Conservation (phyloP, 1,140 invertebrate genomes). For the Euwallacea similis region DNA sequence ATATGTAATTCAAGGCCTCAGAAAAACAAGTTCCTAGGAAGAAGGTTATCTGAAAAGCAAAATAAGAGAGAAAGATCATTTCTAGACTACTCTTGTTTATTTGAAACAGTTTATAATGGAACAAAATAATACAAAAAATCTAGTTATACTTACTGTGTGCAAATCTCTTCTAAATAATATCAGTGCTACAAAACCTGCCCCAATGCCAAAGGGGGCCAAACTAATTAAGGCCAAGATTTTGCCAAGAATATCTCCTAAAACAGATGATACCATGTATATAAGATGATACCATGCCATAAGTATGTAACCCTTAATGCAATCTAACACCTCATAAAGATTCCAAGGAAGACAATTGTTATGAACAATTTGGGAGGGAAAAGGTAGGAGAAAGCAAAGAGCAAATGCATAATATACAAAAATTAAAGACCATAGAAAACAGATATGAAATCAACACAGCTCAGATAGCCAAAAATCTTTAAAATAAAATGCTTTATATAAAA, state of each 20-base stretch:
- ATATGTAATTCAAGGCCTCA: slow-evolving; percentile 76
- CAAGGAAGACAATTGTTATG: no score
- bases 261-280: slow-evolving; percentile 42
- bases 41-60: slow-evolving; percentile 72
- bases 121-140: slow-evolving; percentile 15
- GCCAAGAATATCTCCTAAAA: slow-evolving; percentile 77
- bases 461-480: no score
- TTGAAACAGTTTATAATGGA: no score
- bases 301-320: not conserved
- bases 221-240: slow-evolving; percentile 80
- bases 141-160: slow-evolving; percentile 74
- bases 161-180: slow-evolving; percentile 88
- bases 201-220: slow-evolving; percentile 79
- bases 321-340: not conserved
- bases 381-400: not conserved
- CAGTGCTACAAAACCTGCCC: slow-evolving; percentile 79
- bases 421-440: no score
- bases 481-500: no score
- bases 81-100: no score
- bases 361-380: no score
- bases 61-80: not conserved
- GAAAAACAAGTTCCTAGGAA: slow-evolving; percentile 78
- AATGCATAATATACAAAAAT: not conserved
- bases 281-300: slow-evolving; percentile 36
- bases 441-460: no score